Evolutionary conservation across 2,797 vertebrate genomes (phyloP).

Genomic region (Micrastur ruficollis): DNA sequence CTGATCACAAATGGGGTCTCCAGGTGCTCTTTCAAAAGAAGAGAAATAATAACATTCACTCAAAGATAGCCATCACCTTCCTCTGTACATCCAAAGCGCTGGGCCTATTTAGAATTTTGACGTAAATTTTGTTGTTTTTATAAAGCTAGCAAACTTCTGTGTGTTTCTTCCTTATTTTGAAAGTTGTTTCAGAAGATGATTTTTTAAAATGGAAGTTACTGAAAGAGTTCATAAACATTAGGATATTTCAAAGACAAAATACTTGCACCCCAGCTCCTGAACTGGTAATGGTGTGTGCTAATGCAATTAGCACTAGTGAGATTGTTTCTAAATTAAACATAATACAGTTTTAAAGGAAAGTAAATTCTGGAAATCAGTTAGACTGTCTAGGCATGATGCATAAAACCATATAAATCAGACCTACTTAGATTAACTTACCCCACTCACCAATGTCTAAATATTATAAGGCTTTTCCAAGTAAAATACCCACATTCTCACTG

Average conservation of each 20-base stretch:
- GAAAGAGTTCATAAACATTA: background rate
- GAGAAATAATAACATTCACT: background rate
- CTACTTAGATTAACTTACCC: background rate
- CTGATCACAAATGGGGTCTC: background rate
- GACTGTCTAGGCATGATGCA: background rate
- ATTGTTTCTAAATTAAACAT: background rate
- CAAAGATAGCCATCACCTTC: background rate
- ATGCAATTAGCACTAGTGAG: background rate
- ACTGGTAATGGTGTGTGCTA: background rate
- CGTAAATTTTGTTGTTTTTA: background rate
- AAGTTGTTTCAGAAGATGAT: background rate
- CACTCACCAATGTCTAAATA: background rate
- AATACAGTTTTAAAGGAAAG: background rate
- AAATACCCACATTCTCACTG: background rate
- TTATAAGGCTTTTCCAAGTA: background rate
- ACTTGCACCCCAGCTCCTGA: background rate
- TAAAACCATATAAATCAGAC: background rate
- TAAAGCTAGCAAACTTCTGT: background rate
- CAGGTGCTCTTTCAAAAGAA: background rate
- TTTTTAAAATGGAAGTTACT: background rate
- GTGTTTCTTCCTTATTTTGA: background rate
- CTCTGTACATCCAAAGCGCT: rapidly evolving
- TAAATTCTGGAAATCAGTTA: background rate
- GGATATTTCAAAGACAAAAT: background rate
- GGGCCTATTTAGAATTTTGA: background rate